Percentiles rank a stretch among this genome's conserved stretches.
Conservation (phyloP, 2,113 vertebrate genomes). For the Oryzias javanicus region DNA sequence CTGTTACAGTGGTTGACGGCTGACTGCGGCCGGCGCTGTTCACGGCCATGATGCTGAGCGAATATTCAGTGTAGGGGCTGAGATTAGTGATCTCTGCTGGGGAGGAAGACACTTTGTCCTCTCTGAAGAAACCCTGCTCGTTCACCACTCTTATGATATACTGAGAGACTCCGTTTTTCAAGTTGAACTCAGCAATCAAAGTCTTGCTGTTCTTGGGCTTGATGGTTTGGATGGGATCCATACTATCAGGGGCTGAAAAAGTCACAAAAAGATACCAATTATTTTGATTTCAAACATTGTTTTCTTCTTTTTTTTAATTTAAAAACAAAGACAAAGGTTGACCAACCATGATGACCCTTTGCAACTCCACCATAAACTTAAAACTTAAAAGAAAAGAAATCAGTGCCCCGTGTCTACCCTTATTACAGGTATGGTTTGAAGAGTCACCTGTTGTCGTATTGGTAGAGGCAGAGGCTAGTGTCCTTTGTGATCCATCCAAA, state of each 20-base stretch:
- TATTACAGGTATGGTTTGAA: background rate
- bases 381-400: too few relatives aligned
- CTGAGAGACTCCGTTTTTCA: conserved; percentile 71
- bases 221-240: conserved; percentile 76
- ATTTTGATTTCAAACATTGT: background rate
- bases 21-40: conserved; percentile 82
- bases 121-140: conserved; percentile 69
- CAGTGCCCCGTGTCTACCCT: too few relatives aligned
- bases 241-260: conserved; percentile 78
- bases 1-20: conserved; percentile 78
- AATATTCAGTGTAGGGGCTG: conserved; percentile 83
- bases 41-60: conserved; percentile 82
- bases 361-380: too few relatives aligned
- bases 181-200: conserved; percentile 83
- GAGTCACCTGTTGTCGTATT: conserved; percentile 67
- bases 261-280: background rate
- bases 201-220: conserved; percentile 87
- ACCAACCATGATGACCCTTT: too few relatives aligned
- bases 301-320: background rate
- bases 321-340: too few relatives aligned
- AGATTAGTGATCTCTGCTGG: conserved; percentile 81
- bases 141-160: conserved; percentile 81
- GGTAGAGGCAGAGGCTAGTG: conserved; percentile 40
- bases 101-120: conserved; percentile 77
- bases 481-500: conserved; percentile 48